Evolutionary conservation across 2,888 invertebrate genomes (phyloP).

Genomic region (Linnaemya vulpina): DNA sequence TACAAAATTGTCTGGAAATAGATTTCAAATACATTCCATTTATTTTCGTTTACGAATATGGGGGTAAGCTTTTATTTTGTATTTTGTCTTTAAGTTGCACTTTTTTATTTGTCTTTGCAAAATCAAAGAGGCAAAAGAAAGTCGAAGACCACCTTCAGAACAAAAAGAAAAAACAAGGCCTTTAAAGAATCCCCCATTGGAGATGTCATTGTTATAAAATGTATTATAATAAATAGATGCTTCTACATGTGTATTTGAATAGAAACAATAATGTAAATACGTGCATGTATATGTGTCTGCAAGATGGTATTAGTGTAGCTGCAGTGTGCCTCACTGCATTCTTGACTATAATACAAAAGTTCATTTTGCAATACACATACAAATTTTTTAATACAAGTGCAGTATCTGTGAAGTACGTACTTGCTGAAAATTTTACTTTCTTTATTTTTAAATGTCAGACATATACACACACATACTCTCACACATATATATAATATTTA

Average conservation of each 20-base stretch:
- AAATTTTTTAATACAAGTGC: slow-evolving; percentile 6
- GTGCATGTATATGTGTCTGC: neutral
- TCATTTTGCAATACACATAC: neutral
- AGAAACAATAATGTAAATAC: neutral
- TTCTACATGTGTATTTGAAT: neutral
- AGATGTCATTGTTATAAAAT: slow-evolving; percentile 53
- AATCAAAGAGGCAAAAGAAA: neutral
- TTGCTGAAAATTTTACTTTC: slow-evolving; percentile 56
- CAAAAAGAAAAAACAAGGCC: slow-evolving; percentile 37
- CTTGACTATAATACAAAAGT: slow-evolving; percentile 26
- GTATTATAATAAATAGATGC: slow-evolving; percentile 16
- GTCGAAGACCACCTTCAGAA: slow-evolving; percentile 5
- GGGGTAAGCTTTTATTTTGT: slow-evolving; percentile 4
- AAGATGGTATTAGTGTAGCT: slow-evolving; percentile 12
- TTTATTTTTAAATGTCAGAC: slow-evolving; percentile 59
- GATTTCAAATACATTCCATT: too few species aligned
- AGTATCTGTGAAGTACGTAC: slow-evolving; percentile 41
- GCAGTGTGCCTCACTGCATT: slow-evolving; percentile 15
- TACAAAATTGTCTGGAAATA: too few species aligned
- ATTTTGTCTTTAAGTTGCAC: neutral
- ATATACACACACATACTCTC: slow-evolving; percentile 19
- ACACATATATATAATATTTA: neutral
- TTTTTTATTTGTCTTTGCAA: slow-evolving; percentile 34
- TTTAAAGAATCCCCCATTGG: slow-evolving; percentile 34
- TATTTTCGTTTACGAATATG: too few species aligned